These are phyloP conservation scores for Macrophya alboannulata DNA, from an alignment of 2,888 invertebrate species.

Conservation along the genomic window DNA sequence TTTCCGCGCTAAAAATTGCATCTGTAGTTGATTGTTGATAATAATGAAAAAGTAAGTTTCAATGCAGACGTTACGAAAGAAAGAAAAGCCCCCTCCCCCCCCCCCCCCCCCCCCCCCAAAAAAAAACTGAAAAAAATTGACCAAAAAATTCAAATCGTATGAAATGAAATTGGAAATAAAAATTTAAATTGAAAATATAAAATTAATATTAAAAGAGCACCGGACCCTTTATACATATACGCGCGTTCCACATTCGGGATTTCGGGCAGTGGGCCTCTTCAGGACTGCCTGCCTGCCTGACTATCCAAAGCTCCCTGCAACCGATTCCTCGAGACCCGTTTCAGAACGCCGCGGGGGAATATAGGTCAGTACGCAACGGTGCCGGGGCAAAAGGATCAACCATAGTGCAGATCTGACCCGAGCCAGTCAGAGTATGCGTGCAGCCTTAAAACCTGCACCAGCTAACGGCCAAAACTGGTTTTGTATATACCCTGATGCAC, in stretches of 20 bases:
- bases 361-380: constrained; percentile 70
- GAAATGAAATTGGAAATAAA: too few species aligned
- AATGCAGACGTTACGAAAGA: too few species aligned
- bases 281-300: constrained; percentile 58
- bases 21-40: too few species aligned
- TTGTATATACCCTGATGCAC: constrained; percentile 66
- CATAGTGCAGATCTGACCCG: constrained; percentile 74
- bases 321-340: constrained; percentile 27
- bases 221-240: too few species aligned
- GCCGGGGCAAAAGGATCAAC: constrained; percentile 79
- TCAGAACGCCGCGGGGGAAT: constrained; percentile 67
- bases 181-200: too few species aligned
- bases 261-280: constrained; percentile 71
- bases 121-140: too few species aligned
- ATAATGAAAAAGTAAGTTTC: too few species aligned
- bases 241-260: constrained; percentile 44
- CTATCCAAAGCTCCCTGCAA: background rate
- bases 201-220: too few species aligned
- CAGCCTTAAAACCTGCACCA: constrained; percentile 55
- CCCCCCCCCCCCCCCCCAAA: too few species aligned
- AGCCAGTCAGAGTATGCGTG: background rate
- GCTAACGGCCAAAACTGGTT: constrained; percentile 78
- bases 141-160: too few species aligned
- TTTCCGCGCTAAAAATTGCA: too few species aligned
- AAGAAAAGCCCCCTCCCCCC: too few species aligned